Conservation (phyloP, 35 echinoderm and acorn worm genomes). For the Chiridota heheva region DNA sequence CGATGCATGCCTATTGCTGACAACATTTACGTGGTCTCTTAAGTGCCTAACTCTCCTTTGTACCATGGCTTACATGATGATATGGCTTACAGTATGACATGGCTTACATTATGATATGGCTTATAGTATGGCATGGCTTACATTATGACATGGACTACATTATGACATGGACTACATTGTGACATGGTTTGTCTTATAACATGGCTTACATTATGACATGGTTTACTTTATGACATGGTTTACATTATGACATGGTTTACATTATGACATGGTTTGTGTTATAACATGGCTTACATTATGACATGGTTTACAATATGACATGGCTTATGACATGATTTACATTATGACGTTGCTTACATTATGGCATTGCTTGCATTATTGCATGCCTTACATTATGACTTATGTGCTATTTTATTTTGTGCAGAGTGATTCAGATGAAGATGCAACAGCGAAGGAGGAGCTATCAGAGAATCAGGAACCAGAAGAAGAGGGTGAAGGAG, state of each 20-base stretch:
- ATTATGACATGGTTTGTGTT: background rate
- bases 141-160: too few relatives aligned
- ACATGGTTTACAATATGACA: background rate
- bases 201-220: background rate
- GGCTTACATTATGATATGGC: too few relatives aligned
- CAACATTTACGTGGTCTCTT: too few relatives aligned
- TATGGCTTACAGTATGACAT: too few relatives aligned
- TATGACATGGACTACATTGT: too few relatives aligned
- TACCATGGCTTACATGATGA: too few relatives aligned
- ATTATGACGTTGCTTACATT: background rate
- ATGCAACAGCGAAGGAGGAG: constrained; percentile 41
- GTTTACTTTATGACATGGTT: background rate
- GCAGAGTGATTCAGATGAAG: constrained; percentile 4
- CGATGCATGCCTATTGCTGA: too few relatives aligned
- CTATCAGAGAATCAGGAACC: constrained; percentile 59
- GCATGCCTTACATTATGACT: background rate
- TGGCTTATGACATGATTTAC: background rate
- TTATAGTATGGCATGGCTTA: too few relatives aligned
- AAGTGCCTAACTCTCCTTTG: too few relatives aligned
- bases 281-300: background rate
- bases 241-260: background rate
- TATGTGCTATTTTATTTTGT: background rate
- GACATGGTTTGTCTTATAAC: too few relatives aligned
- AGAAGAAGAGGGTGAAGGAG: constrained; percentile 48
- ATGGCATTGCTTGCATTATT: background rate